phyloP scores from a whole-genome alignment of 2,888 invertebrate species.

The Acleris emargana region DNA sequence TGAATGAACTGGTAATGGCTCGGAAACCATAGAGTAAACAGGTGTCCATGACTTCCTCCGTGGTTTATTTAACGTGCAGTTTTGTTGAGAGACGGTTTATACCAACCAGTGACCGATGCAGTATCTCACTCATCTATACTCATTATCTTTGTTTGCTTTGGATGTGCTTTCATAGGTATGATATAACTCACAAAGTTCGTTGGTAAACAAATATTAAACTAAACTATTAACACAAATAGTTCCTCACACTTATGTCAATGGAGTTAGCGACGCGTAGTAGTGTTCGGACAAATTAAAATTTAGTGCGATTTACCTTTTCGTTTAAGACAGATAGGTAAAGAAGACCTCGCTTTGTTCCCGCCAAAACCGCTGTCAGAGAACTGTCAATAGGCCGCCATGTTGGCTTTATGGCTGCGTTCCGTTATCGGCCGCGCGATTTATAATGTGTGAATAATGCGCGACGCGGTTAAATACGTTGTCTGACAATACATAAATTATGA shows the following conservation, averaged over 20 bases:
- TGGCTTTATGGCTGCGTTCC: slow-evolving; percentile 63
- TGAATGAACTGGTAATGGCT: slow-evolving; percentile 71
- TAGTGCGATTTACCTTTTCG: slow-evolving; percentile 42
- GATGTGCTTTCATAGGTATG: slow-evolving; percentile 4
- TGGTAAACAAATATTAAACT: too few species aligned
- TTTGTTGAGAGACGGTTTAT: slow-evolving; percentile 3
- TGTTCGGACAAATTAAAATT: slow-evolving; percentile 38
- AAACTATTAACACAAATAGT: too few species aligned
- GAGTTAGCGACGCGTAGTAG: not conserved
- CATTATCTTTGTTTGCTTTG: slow-evolving; percentile 29
- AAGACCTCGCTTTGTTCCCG: slow-evolving; percentile 49
- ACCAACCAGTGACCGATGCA: slow-evolving; percentile 17
- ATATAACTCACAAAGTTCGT: not conserved
- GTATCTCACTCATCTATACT: slow-evolving; percentile 27
- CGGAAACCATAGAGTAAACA: slow-evolving; percentile 77
- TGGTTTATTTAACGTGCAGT: slow-evolving; percentile 28
- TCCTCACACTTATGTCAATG: not conserved
- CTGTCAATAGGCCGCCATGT: slow-evolving; percentile 68
- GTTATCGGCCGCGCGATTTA: slow-evolving; percentile 77
- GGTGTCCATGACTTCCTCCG: slow-evolving; percentile 54
- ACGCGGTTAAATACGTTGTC: slow-evolving; percentile 70
- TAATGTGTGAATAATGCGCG: slow-evolving; percentile 80
- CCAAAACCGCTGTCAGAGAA: slow-evolving; percentile 69
- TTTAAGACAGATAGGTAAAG: slow-evolving; percentile 21
- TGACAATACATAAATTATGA: slow-evolving; percentile 81